Base-by-base conservation (phyloP, 2,113 vertebrate species). In the Triplophysa dalaica region DNA sequence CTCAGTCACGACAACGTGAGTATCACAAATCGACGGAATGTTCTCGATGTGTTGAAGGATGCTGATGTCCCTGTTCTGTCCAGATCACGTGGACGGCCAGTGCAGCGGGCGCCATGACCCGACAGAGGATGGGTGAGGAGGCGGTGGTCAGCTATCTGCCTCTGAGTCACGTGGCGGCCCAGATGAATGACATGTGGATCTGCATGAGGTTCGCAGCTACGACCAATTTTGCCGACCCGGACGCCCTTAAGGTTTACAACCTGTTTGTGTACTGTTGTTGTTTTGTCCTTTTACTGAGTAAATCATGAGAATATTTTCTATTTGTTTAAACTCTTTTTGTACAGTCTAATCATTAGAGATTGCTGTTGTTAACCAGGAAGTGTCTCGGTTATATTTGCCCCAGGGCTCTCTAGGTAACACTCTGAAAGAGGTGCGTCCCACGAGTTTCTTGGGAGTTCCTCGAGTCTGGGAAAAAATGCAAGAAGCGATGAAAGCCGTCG, bases 391-490 rank as follows among this genome's bases (percentile, higher is more conserved):
- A 2, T 56, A 54, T 33, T 17, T 3, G 11, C 26, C 79, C 8
- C n/a, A 94, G 93, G 92, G 93, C n/a, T 87, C 92, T 2, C 82
- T 93, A 58, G 87, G 65, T 2, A 84, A 67, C 67, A 93, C 90
- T 0, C 38, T 92, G 79, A 89, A 83, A 79, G 93, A 92, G 58
- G 91, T 83, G 21, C 88, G 83, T 7, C 88, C 85, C 16, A 93
- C 92, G 6, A 84, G 83, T 38, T 91, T 91, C 79, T 58, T 92
- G 54, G 88, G 89, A 4, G 93, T 94, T 75, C 93, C 93, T 33
- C 88, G 93, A 2, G 91, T 94, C 17, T 94, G 93, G 93, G 93
- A 94, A 86, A 94, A 94, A 87, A 94, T 94, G 82, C 89, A 93
- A 70, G 93, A 94, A 82, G 92, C 80, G 52, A 92, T 94, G 92